phyloP scores from a whole-genome alignment of 2,888 invertebrate genomes.

The Oscheius sp. region DNA sequence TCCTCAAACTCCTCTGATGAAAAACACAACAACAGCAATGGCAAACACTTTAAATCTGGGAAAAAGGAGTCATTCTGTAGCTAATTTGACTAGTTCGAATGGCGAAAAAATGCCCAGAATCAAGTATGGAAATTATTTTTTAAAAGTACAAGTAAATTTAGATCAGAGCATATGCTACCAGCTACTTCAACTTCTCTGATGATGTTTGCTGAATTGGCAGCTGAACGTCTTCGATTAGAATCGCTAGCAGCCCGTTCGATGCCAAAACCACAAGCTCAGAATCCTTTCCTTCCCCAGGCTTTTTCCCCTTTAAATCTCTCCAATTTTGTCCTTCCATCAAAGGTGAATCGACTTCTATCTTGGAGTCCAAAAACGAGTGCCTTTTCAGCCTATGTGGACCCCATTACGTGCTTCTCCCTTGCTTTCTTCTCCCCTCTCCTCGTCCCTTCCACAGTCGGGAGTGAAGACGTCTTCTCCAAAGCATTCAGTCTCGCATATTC shows the following conservation, averaged over 20 bases:
- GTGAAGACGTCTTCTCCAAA: constrained; percentile 4
- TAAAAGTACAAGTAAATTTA: neutral
- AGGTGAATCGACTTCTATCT: neutral
- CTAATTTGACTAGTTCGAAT: constrained; percentile 24
- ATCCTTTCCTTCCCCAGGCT: constrained; percentile 2
- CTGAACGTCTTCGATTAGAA: constrained; percentile 22
- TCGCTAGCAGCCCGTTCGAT: constrained; percentile 2
- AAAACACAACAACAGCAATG: constrained; percentile 31
- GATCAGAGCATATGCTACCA: constrained; percentile 9
- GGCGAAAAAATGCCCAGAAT: constrained; percentile 44
- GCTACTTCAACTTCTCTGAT: constrained; percentile 30
- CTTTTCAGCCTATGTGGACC: constrained; percentile 17
- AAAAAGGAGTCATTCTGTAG: constrained; percentile 44
- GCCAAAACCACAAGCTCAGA: constrained; percentile 17
- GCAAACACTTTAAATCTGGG: constrained; percentile 33
- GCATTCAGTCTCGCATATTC: constrained; percentile 42
- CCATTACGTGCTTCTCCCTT: constrained; percentile 10
- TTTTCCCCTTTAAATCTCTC: constrained; percentile 16
- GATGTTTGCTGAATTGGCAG: constrained; percentile 51
- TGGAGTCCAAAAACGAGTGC: constrained; percentile 2
- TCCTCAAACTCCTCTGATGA: constrained; percentile 49
- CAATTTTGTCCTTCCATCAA: constrained; percentile 13
- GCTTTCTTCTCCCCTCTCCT: constrained; percentile 8
- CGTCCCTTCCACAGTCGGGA: neutral
- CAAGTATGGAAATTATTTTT: constrained; percentile 22